These are phyloP conservation scores for Heliconius cydno DNA, from an alignment of 2,888 invertebrate species.

Conservation along the genomic window DNA sequence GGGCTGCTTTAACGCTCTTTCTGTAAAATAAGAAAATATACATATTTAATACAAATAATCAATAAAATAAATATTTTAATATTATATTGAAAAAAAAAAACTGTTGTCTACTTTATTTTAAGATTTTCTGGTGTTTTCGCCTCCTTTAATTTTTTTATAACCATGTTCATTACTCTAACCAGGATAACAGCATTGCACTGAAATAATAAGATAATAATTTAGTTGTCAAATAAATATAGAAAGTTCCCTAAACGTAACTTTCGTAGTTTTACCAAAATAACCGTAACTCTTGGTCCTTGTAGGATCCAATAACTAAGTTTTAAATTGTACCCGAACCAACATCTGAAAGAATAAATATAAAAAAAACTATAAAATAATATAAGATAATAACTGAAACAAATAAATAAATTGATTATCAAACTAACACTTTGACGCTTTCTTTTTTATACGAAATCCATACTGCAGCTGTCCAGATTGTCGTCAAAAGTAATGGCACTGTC, in stretches of 20 bases:
- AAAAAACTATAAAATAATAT: background rate
- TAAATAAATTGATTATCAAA: constrained; percentile 17
- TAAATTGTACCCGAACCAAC: constrained; percentile 94
- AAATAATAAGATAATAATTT: constrained; percentile 52
- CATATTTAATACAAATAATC: background rate
- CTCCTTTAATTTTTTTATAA: constrained; percentile 89
- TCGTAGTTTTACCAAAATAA: constrained; percentile 86
- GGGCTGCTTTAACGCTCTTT: constrained; percentile 91
- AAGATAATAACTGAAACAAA: background rate
- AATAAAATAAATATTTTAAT: background rate
- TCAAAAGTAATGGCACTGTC: constrained; percentile 85
- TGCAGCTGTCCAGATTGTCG: constrained; percentile 76
- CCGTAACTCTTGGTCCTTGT: constrained; percentile 92
- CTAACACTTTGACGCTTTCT: constrained; percentile 44
- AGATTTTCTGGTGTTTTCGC: constrained; percentile 87
- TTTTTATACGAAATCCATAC: constrained; percentile 2
- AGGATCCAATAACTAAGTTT: constrained; percentile 93
- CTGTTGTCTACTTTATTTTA: constrained; percentile 16
- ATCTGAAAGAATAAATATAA: constrained; percentile 65
- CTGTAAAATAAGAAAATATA: constrained; percentile 65
- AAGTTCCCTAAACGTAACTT: constrained; percentile 51
- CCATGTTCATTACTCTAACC: constrained; percentile 90
- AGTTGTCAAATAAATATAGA: background rate
- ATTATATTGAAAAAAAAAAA: too few relatives aligned
- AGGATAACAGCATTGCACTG: constrained; percentile 91